Conservation (phyloP, 2,113 vertebrate genomes). For the Salvator merianae region DNA sequence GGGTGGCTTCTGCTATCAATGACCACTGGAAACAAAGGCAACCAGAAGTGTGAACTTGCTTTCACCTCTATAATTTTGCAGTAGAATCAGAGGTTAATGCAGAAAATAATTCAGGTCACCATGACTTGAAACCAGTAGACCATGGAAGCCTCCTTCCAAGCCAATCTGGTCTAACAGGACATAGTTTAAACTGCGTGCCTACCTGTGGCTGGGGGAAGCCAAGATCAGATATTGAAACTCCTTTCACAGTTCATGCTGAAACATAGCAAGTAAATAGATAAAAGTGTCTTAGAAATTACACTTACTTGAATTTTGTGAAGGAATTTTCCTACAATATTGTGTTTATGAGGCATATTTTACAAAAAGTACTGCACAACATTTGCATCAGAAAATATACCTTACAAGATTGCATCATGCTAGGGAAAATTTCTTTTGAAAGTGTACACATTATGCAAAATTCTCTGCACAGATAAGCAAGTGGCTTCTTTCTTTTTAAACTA, state of each 20-base stretch:
- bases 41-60: slow-evolving; percentile 45
- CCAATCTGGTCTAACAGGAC: slow-evolving; percentile 31
- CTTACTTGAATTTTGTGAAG: too few relatives aligned
- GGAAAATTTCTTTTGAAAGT: too few relatives aligned
- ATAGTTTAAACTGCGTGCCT: slow-evolving; percentile 31
- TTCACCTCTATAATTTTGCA: slow-evolving; percentile 49
- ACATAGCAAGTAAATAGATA: neutral
- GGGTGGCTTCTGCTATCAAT: slow-evolving; percentile 46
- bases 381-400: too few relatives aligned
- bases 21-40: slow-evolving; percentile 45
- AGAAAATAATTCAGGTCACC: slow-evolving; percentile 56
- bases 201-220: slow-evolving; percentile 29
- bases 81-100: slow-evolving; percentile 51
- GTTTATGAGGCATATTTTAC: too few relatives aligned
- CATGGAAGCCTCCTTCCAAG: slow-evolving; percentile 14
- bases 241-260: neutral
- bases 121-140: slow-evolving; percentile 40
- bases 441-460: too few relatives aligned
- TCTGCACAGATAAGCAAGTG: too few relatives aligned
- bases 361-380: too few relatives aligned
- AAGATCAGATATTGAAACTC: neutral
- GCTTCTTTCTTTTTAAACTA: too few relatives aligned
- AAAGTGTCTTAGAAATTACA: too few relatives aligned
- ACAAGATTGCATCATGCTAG: too few relatives aligned
- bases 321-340: too few relatives aligned